Percentiles rank a stretch among this genome's conserved stretches.
phyloP scores from a whole-genome alignment of 2,113 vertebrate species.

The Rhinopomastus cyanomelas region DNA sequence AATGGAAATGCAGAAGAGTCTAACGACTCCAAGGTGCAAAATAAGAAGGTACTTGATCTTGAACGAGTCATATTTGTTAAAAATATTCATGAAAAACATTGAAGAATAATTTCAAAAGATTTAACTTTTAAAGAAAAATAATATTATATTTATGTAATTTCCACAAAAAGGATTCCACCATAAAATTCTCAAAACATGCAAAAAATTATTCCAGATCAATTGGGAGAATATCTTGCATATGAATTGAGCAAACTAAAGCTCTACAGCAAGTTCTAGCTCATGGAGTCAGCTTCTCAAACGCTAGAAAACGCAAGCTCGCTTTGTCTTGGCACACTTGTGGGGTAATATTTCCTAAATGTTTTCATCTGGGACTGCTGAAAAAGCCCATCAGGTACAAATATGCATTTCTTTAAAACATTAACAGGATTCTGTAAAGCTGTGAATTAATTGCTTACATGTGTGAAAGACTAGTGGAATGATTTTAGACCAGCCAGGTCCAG shows the following conservation, averaged over 20 bases:
- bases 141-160: not conserved
- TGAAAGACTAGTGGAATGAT: not conserved
- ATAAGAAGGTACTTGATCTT: conserved; percentile 53
- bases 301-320: not conserved
- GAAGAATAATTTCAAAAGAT: not conserved
- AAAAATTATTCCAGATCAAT: not conserved
- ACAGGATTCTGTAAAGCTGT: not conserved
- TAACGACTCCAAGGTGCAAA: conserved; percentile 44
- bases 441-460: not conserved
- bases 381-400: not conserved
- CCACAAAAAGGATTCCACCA: not conserved
- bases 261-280: not conserved
- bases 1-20: conserved; percentile 42
- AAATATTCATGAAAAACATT: not conserved
- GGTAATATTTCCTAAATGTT: not conserved
- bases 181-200: not conserved
- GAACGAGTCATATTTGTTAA: conserved; percentile 19
- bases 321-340: not conserved
- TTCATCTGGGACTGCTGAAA: not conserved
- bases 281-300: not conserved
- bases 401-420: not conserved
- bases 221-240: not conserved
- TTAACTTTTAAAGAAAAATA: not conserved
- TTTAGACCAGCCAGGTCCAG: not conserved
- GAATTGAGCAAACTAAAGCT: not conserved